Base-by-base conservation (phyloP, 2,888 invertebrate genomes). In the Melieria crassipennis region DNA sequence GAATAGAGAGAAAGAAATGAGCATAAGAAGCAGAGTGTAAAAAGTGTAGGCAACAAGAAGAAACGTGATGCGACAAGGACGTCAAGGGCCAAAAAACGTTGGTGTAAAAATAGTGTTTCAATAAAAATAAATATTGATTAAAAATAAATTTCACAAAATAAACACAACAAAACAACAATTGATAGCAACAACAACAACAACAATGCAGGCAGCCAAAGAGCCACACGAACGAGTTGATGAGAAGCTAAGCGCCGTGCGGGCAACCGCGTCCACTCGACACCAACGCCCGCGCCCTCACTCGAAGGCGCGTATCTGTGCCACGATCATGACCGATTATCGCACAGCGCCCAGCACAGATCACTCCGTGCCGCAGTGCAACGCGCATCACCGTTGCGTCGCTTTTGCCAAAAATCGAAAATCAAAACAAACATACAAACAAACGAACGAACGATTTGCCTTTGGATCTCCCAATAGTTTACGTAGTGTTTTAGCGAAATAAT, bases 261-360 rank as follows among this genome's bases (percentile, higher is more conserved):
- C 30, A 0, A 30, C 30, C 30, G 52, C 60, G 58, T 50, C 13
- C 10, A 13, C n/a, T 11, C 43, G 43, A 30, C 30, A 30, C 30
- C 30, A 30, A 30, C 30, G 30, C 30, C 30, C 30, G 30, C 30
- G 30, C 30, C 30, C 2, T 30, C 30, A 30, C 30, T 30, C 30
- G 30, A 30, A 30, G 3, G 3, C 30, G 48, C 69, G 71, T 72
- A 69, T 63, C 58, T 61, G 71, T 70, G 61, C 72, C 65, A 56
- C 84, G 84, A 83, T 85, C 83, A 84, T 85, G 84, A 85, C 84
- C 84, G 82, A 82, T 76, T 84, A 80, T 78, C 79, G 76, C 78
- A 60, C 30, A 55, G 13, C 46, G 55, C 55, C 42, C 46, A 10
- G 64, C 43, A 69, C 57, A 16, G 42, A 58, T 56, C 57, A 58